phyloP scores from a whole-genome alignment of 2,113 vertebrate genomes.

The Natator depressus region DNA sequence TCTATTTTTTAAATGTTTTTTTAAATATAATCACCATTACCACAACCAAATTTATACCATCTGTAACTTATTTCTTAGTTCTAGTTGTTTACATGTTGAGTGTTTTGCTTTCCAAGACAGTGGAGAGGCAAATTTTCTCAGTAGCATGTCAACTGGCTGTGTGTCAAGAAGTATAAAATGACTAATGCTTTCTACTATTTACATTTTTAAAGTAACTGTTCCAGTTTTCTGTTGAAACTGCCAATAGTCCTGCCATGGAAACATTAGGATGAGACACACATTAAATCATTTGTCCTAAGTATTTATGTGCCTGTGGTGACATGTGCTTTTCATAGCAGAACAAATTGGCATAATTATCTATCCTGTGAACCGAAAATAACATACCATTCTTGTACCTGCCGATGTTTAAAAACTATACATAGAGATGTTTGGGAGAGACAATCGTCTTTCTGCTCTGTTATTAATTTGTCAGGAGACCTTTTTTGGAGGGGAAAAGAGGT shows the following conservation, averaged over 20 bases:
- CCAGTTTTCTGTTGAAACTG: conserved; percentile 32
- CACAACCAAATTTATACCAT: neutral
- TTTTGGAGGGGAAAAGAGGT: neutral
- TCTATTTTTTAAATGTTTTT: neutral
- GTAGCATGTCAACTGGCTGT: conserved; percentile 52
- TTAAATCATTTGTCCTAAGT: conserved; percentile 8
- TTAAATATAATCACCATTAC: neutral
- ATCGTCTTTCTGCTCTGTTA: neutral
- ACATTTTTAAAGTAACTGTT: conserved; percentile 32
- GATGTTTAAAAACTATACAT: neutral
- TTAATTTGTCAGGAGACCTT: neutral
- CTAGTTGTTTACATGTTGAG: conserved; percentile 3
- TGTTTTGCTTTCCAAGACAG: conserved; percentile 36
- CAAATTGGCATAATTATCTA: neutral
- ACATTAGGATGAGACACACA: neutral
- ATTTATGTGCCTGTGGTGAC: neutral
- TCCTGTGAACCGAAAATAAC: neutral
- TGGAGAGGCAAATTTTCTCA: conserved; percentile 28
- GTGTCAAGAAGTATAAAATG: conserved; percentile 47
- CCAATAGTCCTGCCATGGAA: conserved; percentile 19
- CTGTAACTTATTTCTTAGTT: conserved; percentile 2
- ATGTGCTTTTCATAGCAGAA: neutral
- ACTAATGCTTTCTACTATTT: conserved; percentile 55
- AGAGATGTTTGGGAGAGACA: neutral
- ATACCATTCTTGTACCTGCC: neutral